Evolutionary conservation across 2,797 vertebrate genomes (phyloP).

Genomic region (Acestrorhynchus altus): DNA sequence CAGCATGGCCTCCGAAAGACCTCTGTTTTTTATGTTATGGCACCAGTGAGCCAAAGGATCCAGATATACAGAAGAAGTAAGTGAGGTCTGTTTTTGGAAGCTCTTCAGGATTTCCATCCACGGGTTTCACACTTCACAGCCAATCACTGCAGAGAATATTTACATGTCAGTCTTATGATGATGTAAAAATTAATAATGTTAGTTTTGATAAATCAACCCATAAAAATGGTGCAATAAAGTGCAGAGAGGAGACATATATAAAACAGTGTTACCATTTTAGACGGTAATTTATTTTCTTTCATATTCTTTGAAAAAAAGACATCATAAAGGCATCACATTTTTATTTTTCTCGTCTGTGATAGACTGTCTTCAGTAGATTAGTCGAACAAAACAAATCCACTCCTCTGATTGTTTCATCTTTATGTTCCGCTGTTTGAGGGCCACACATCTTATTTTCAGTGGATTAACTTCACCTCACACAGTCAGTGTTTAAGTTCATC

Average conservation of each 20-base stretch:
- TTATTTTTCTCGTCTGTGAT: neutral
- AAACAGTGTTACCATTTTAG: neutral
- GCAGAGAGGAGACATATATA: neutral
- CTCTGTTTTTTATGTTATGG: no score
- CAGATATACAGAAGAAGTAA: no score
- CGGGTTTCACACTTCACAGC: no score
- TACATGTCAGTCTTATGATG: neutral
- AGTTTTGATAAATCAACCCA: neutral
- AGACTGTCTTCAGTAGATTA: neutral
- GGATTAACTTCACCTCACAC: neutral
- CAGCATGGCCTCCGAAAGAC: no score
- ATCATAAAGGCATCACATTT: no score
- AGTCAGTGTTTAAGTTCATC: slow-evolving; percentile 58
- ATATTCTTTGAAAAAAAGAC: neutral
- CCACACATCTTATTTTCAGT: slow-evolving; percentile 42
- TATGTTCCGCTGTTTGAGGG: neutral
- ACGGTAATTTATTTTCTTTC: neutral
- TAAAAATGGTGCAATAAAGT: neutral
- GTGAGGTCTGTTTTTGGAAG: no score
- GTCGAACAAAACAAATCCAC: slow-evolving; percentile 1
- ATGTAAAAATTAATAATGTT: neutral
- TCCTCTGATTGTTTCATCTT: neutral
- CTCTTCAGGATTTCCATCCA: no score
- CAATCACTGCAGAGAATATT: neutral
- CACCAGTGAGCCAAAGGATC: no score